Conservation (phyloP, 2,888 invertebrate genomes). For the Campopleginae sp. region DNA sequence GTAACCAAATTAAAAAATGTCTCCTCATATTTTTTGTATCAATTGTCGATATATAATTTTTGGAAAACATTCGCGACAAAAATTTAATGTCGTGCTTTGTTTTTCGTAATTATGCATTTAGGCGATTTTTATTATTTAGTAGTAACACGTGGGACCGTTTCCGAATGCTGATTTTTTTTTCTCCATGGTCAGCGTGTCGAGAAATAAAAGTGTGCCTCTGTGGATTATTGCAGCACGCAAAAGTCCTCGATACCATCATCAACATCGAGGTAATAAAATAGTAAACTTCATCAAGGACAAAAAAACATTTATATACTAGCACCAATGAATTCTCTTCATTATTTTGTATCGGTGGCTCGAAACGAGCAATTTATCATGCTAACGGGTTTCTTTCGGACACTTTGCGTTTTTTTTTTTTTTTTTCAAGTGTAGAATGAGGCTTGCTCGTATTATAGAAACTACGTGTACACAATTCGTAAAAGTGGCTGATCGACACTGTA, state of each 20-base stretch:
- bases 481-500: conserved; percentile 46
- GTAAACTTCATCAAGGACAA: conserved; percentile 60
- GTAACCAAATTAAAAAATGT: not conserved
- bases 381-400: conserved; percentile 43
- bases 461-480: conserved; percentile 40
- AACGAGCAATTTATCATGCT: conserved; percentile 21
- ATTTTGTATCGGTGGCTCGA: conserved; percentile 1
- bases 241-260: conserved; percentile 61
- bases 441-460: not conserved
- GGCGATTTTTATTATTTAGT: not conserved
- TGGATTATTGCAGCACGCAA: conserved; percentile 43
- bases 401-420: not conserved
- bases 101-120: not conserved
- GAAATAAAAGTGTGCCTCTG: conserved; percentile 12
- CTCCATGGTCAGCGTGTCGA: not conserved
- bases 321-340: conserved; percentile 10
- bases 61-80: not conserved
- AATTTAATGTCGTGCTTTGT: not conserved
- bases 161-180: conserved; percentile 29
- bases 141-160: not conserved
- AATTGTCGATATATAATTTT: not conserved
- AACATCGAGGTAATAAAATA: conserved; percentile 59
- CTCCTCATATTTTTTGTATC: not conserved
- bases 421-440: conserved; percentile 1
- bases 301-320: not conserved